Conservation (phyloP, 2,113 vertebrate species). For the Rhea pennata region DNA sequence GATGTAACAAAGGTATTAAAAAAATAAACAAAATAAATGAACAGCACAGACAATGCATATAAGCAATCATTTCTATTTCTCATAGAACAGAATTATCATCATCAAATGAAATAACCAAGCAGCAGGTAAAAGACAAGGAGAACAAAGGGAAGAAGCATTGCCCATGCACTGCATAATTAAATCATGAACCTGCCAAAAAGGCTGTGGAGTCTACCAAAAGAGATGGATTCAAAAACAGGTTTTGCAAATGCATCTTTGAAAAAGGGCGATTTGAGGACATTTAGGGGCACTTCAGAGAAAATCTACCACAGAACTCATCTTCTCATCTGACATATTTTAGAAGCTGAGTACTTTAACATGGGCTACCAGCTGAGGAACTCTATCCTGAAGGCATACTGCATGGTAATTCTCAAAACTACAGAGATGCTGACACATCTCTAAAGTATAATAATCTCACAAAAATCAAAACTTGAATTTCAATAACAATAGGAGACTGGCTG, state of each 20-base stretch:
- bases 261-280: neutral
- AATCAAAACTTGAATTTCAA: neutral
- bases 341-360: neutral
- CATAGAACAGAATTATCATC: neutral
- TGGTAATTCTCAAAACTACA: neutral
- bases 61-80: neutral
- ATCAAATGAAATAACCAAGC: neutral
- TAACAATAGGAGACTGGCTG: neutral
- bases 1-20: neutral
- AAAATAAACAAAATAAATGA: neutral
- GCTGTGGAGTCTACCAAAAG: neutral
- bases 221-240: neutral
- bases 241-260: neutral
- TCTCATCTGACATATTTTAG: neutral
- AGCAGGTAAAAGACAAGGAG: neutral
- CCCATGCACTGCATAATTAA: neutral
- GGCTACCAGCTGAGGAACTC: accelerated
- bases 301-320: accelerated
- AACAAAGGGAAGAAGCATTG: neutral
- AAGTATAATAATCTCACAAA: neutral
- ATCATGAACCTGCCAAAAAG: neutral
- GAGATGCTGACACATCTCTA: neutral
- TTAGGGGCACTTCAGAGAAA: neutral
- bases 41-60: neutral
- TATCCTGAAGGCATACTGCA: neutral